phyloP scores from a whole-genome alignment of 2,888 invertebrate genomes.

The Drosophila fulvimacula region DNA sequence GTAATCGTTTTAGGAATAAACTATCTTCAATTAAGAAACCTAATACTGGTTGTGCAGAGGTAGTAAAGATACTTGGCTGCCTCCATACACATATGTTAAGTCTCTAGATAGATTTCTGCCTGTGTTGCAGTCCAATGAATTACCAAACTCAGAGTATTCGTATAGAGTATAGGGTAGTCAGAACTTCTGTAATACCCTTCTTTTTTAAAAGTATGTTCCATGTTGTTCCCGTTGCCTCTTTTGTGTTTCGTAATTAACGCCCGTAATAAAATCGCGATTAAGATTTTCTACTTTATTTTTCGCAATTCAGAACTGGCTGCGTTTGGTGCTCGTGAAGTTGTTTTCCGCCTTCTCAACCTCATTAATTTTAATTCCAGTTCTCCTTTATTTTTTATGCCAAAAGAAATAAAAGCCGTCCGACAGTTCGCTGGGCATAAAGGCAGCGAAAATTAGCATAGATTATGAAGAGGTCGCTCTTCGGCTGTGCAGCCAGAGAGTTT shows the following conservation, averaged over 20 bases:
- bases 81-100: background rate
- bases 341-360: conserved; percentile 55
- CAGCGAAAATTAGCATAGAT: conserved; percentile 71
- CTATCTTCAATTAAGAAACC: background rate
- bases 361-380: conserved; percentile 69
- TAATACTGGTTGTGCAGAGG: background rate
- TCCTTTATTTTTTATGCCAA: conserved; percentile 29
- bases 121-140: no score
- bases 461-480: conserved; percentile 54
- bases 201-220: conserved; percentile 7
- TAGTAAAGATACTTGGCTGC: background rate
- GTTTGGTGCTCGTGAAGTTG: conserved; percentile 21
- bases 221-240: conserved; percentile 3
- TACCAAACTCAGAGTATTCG: no score
- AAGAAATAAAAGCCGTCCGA: conserved; percentile 54
- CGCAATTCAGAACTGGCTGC: conserved; percentile 20
- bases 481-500: conserved; percentile 20
- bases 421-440: conserved; percentile 45
- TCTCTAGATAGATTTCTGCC: background rate
- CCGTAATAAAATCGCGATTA: conserved; percentile 83
- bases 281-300: conserved; percentile 53
- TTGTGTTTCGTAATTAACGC: conserved; percentile 82
- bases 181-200: conserved; percentile 2
- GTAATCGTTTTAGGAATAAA: background rate
- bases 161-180: background rate